Evolutionary conservation across 1,140 invertebrate species (phyloP), one percentile per base, ranked within the genome.

Genomic region (Cotesia glomerata): DNA sequence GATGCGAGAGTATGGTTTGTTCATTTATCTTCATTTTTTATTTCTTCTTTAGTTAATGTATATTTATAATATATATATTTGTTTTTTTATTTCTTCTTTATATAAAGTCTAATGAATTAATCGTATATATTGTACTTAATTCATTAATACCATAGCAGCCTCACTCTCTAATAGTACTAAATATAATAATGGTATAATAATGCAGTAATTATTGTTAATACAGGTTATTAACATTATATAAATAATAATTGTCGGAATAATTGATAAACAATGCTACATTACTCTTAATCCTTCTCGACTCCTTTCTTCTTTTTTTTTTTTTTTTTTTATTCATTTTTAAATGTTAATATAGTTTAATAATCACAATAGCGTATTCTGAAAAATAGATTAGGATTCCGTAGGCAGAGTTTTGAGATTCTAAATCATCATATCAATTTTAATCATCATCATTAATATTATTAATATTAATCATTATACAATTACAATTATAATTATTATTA

Each of bases 351-450:
- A 83, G 26, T 80, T 26, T 84, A 85, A 84, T 87, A 87, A 87
- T 87, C 84, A 87, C 85, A 85, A 86, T 86, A 87, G 84, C 85
- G 82, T 87, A 86, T 86, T 86, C 84, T 86, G 85, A 87, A 87
- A 86, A 87, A 87, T 87, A 87, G 85, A 87, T 86, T 72, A 85
- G 84, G 85, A 79, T 81, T 80, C 82, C 82, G 77, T 79, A 78
- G 81, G 84, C 84, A 86, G 85, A 83, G 79, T 76, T 78, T 82
- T 79, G 80, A 84, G 78, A 71, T 74, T 62, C 26, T 73, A 35
- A 52, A 36, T 51, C 16, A 39, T 68, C n/a, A n/a, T n/a, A 35
- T 63, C 35, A 16, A 35, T 32, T 63, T 63, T 16, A 35, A 63
- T 32, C n/a, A 26, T 16, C n/a, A 64, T 64, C 14, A 34, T 35